A percentile compares a stretch with the other conserved stretches of the same genome.
These are phyloP conservation scores for Lineus longissimus DNA, from an alignment of 1,140 invertebrate genomes.

Conservation along the genomic window DNA sequence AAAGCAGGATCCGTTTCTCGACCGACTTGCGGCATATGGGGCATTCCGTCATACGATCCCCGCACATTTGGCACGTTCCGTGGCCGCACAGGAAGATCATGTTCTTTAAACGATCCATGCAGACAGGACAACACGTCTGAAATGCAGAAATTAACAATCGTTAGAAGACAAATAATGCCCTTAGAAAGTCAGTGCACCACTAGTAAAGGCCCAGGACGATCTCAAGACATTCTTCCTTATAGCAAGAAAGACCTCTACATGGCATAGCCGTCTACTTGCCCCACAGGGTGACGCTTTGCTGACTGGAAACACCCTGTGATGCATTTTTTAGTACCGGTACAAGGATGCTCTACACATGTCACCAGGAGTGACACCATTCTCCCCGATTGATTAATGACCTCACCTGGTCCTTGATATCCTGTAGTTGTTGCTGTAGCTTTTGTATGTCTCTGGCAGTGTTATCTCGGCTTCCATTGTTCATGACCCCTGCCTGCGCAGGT, in stretches of 20 bases:
- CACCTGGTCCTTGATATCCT: slow-evolving; percentile 96
- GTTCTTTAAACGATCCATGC: slow-evolving; percentile 93
- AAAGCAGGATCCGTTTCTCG: slow-evolving; percentile 90
- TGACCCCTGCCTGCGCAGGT: slow-evolving; percentile 55
- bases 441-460: slow-evolving; percentile 74
- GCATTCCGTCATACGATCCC: slow-evolving; percentile 93
- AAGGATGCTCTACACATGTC: too few relatives aligned
- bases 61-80: slow-evolving; percentile 96
- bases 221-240: too few relatives aligned
- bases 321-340: too few relatives aligned
- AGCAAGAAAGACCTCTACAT: too few relatives aligned
- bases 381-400: too few relatives aligned
- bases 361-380: too few relatives aligned
- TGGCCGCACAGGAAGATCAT: slow-evolving; percentile 98
- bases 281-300: too few relatives aligned
- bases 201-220: too few relatives aligned
- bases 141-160: slow-evolving; percentile 14
- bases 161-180: not conserved
- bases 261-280: too few relatives aligned
- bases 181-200: too few relatives aligned
- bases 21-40: slow-evolving; percentile 95
- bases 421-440: slow-evolving; percentile 90
- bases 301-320: too few relatives aligned
- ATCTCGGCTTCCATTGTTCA: slow-evolving; percentile 81
- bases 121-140: slow-evolving; percentile 96